Base-by-base conservation (phyloP, 2,797 vertebrate species). In the Sebastes flavidus region DNA sequence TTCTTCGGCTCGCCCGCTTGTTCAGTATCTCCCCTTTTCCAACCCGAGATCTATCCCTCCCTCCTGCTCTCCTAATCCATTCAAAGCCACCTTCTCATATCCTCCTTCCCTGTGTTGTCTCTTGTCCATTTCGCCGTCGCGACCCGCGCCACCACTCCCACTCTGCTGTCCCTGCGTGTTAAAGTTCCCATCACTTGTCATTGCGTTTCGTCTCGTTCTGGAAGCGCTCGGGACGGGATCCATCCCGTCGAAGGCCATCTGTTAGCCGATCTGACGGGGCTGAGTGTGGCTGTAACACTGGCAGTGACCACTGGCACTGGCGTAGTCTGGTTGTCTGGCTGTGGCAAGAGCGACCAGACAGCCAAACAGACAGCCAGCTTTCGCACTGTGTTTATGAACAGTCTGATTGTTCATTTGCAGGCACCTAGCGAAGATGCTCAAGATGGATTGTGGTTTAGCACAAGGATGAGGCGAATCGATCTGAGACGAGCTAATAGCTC, bases 201-300 rank as follows among this genome's bases (percentile, higher is more conserved):
- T 32, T 75, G 66, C 46, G 67, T 81, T 92, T 74, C 25, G 32
- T 85, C 79, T 71, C 4, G 24, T 83, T 82, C 61, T 60, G 73
- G 78, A 82, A 34, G 69, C 52, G 3, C 63, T 72, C 71, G 42
- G 63, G 67, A 42, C 32, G 12, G 79, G 78, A 89, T 87, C 77
- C 83, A 78, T 68, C 77, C 86, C 52, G 38, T 86, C 81, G 88
- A 88, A 91, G 81, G 86, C 92, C 92, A 93, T 94, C 90, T 94
- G 92, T 91, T 91, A 88, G 80, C 74, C 22, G 85, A 87, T 91
- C 86, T 92, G 91, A 93, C 85, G 81, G 84, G 58, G 69, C 86
- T 69, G 78, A 81, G 61, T 72, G 34, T 77, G 84, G 80, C 73
- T 75, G 66, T 72, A 84, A 77, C 83, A 86, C 86, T 92, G 88